Base-by-base conservation (phyloP, 92 coral and sea anemone genomes). In the Diadumene lineata region DNA sequence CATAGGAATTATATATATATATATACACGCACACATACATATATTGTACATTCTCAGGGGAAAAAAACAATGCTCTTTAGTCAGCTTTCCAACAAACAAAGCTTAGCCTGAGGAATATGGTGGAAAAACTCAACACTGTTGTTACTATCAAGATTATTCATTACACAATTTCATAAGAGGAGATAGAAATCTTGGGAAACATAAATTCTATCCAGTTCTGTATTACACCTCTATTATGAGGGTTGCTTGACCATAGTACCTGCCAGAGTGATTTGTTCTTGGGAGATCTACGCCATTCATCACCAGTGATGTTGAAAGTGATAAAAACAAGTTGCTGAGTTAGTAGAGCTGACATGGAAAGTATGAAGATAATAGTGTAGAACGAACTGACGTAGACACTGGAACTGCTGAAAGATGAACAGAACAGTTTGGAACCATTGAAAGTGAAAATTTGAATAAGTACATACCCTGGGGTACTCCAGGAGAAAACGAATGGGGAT, bases 291-390 rank as follows among this genome's bases (percentile, higher is more conserved):
- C 97, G 83, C 91, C 94, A 94, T 80, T 94, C 98, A 69, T 94
- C 97, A 0, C 94, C 93, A 38, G 98, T 94, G 48, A 94, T 65
- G 79, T 94, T 92, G 28, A 94, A 86, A 64, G 96, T 94, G 65
- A 92, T 80, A 29, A 94, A 89, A 25, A 82, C 26, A 31, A 92
- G 38, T 73, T 94, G 98, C 46, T 94, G 98, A 1, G 73, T 19
- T n/a, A 94, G 78, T 27, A 94, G 84, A 26, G 86, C 85, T 1
- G 78, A 57, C 90, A 94, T 84, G 31, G 94, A 88, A 29, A 89
- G 68, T 32, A 87, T 79, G 60, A 88, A 85, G 29, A 94, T 60
- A 1, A 86, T 30, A 34, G 80, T 76, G 63, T 94, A 94, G 69
- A 91, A 86, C 1, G 84, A 79, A 30, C 88, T 75, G 0, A 79